Percentiles rank a stretch among this genome's conserved stretches.
These are phyloP conservation scores for Lagodon rhomboides DNA, from an alignment of 2,797 vertebrate species.

Conservation along the genomic window DNA sequence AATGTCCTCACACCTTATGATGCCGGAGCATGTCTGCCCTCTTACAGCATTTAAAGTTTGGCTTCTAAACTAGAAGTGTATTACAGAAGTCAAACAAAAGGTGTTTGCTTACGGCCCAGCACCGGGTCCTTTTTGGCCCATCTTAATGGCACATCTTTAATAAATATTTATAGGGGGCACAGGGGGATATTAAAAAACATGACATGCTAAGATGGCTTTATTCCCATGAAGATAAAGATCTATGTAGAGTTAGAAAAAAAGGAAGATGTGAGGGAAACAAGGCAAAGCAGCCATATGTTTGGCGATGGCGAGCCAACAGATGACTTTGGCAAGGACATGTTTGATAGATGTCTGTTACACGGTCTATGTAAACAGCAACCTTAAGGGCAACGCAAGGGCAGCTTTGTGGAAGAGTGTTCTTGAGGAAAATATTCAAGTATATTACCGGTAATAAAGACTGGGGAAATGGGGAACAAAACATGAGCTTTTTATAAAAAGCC, in stretches of 20 bases:
- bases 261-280: slow-evolving; percentile 46
- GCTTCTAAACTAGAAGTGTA: slow-evolving; percentile 75
- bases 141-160: slow-evolving; percentile 84
- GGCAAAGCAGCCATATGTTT: slow-evolving; percentile 67
- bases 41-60: slow-evolving; percentile 54
- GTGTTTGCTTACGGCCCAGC: slow-evolving; percentile 80
- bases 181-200: slow-evolving; percentile 84
- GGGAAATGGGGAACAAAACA: too few relatives aligned
- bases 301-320: slow-evolving; percentile 59
- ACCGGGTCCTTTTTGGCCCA: slow-evolving; percentile 64
- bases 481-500: too few relatives aligned
- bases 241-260: slow-evolving; percentile 46
- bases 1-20: slow-evolving; percentile 51
- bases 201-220: slow-evolving; percentile 80
- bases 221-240: slow-evolving; percentile 78
- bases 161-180: slow-evolving; percentile 86
- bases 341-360: slow-evolving; percentile 60
- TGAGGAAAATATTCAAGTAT: background rate
- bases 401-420: background rate
- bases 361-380: slow-evolving; percentile 27
- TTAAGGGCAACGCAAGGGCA: slow-evolving; percentile 35
- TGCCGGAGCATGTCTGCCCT: slow-evolving; percentile 66
- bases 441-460: background rate
- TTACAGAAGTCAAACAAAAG: slow-evolving; percentile 84
- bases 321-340: slow-evolving; percentile 76